Percentiles rank a stretch among this genome's conserved stretches.
Evolutionary conservation across 2,113 vertebrate species (phyloP).

Genomic region (Naja naja): DNA sequence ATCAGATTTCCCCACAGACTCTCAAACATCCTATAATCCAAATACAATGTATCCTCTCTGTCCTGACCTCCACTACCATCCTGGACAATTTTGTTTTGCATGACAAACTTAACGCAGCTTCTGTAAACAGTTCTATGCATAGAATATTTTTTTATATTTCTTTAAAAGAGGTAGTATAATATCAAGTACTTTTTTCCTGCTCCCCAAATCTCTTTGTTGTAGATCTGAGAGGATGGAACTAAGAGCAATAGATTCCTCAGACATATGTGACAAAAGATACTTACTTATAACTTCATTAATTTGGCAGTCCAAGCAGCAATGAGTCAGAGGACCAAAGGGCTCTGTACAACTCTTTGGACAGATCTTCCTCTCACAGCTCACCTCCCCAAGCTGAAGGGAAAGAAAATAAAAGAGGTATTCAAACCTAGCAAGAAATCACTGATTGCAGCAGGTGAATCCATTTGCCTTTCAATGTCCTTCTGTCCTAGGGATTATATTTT

Average conservation of each 20-base stretch:
- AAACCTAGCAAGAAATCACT: background rate
- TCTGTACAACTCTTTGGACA: conserved; percentile 59
- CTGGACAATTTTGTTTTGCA: background rate
- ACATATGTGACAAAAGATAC: background rate
- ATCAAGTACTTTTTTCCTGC: background rate
- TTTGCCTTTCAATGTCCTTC: background rate
- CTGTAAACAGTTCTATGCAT: background rate
- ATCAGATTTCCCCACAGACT: background rate
- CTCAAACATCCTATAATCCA: background rate
- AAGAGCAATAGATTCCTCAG: background rate
- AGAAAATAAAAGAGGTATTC: background rate
- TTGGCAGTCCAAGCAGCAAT: conserved; percentile 70
- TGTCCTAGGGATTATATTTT: background rate
- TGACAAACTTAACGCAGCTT: background rate
- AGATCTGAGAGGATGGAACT: background rate
- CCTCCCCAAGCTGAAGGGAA: conserved; percentile 71
- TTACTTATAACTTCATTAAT: conserved; percentile 42
- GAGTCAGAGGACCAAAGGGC: background rate
- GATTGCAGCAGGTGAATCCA: background rate
- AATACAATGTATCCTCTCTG: background rate
- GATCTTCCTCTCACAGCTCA: conserved; percentile 67
- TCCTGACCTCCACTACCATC: background rate
- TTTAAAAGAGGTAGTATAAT: background rate
- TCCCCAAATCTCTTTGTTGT: background rate
- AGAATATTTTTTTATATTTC: background rate